Percentiles rank a stretch among this genome's conserved stretches.
Conservation (phyloP, 2,113 vertebrate species). For the Sander vitreus region DNA sequence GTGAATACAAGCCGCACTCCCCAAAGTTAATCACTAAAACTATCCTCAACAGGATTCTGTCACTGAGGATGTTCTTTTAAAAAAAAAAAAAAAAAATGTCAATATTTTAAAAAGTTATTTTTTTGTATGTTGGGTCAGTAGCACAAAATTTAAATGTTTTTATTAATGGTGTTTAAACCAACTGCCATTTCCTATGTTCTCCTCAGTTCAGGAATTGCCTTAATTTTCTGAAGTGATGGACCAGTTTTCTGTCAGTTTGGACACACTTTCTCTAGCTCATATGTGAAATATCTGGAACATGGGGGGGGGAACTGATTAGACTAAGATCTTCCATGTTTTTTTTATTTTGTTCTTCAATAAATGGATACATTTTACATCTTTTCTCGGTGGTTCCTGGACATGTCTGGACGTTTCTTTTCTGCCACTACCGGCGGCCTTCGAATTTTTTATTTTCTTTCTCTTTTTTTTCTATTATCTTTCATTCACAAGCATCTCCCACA, state of each 20-base stretch:
- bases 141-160: constrained; percentile 83
- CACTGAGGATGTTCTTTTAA: constrained; percentile 62
- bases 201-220: constrained; percentile 84
- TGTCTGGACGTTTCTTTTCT: constrained; percentile 62
- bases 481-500: constrained; percentile 32
- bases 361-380: constrained; percentile 63
- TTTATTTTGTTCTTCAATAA: constrained; percentile 77
- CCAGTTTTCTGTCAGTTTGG: constrained; percentile 60
- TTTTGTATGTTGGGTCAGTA: constrained; percentile 85
- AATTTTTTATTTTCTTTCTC: constrained; percentile 14
- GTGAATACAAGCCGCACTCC: constrained; percentile 59
- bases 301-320: constrained; percentile 24
- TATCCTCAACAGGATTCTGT: constrained; percentile 43
- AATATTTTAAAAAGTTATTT: constrained; percentile 80
- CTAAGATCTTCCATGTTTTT: constrained; percentile 75
- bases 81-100: constrained; percentile 54
- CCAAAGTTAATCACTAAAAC: constrained; percentile 63
- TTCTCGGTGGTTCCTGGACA: constrained; percentile 64
- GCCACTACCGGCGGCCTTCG: constrained; percentile 49
- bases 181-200: constrained; percentile 80
- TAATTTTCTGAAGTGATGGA: constrained; percentile 81
- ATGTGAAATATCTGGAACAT: constrained; percentile 34
- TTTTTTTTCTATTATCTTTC: neutral
- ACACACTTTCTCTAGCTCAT: constrained; percentile 42
- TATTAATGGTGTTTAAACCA: constrained; percentile 74